phyloP scores from a whole-genome alignment of 2,888 invertebrate genomes.

The Drosophila atripex region DNA sequence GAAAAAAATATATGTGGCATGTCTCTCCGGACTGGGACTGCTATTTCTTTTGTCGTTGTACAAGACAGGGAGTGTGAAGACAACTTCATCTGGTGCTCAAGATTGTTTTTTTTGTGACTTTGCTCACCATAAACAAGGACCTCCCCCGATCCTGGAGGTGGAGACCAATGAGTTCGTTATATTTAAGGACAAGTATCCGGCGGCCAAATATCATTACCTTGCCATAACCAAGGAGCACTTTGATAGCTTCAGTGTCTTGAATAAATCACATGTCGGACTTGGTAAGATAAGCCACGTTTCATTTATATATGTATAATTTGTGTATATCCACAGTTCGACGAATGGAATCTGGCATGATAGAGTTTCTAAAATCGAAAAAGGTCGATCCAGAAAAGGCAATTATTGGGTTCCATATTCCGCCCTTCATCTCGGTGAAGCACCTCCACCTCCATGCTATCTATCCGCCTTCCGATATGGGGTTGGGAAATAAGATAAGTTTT shows the following conservation, averaged over 20 bases:
- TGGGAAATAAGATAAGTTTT: constrained; percentile 87
- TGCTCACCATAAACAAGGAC: constrained; percentile 85
- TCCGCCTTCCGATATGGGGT: constrained; percentile 90
- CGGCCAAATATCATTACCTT: constrained; percentile 90
- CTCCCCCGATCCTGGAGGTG: constrained; percentile 87
- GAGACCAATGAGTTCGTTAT: constrained; percentile 91
- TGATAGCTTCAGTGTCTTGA: constrained; percentile 88
- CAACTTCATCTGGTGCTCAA: background rate
- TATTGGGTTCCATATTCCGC: constrained; percentile 96
- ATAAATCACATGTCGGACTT: constrained; percentile 87
- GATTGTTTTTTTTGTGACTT: constrained; percentile 91
- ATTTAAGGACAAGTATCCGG: constrained; percentile 93
- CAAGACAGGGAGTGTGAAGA: constrained; percentile 1
- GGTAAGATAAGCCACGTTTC: constrained; percentile 85
- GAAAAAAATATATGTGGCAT: constrained; percentile 14
- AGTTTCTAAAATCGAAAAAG: constrained; percentile 84
- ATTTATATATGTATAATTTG: background rate
- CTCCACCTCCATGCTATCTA: constrained; percentile 93
- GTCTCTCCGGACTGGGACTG: constrained; percentile 20
- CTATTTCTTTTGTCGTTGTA: constrained; percentile 20
- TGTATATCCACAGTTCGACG: constrained; percentile 86
- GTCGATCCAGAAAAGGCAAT: constrained; percentile 84
- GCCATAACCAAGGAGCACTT: constrained; percentile 92
- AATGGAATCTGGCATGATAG: constrained; percentile 86
- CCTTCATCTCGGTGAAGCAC: constrained; percentile 92